Percentiles rank a stretch among this genome's conserved stretches.
Conservation (phyloP, 2,888 invertebrate genomes). For the Lithophane leautieri region DNA sequence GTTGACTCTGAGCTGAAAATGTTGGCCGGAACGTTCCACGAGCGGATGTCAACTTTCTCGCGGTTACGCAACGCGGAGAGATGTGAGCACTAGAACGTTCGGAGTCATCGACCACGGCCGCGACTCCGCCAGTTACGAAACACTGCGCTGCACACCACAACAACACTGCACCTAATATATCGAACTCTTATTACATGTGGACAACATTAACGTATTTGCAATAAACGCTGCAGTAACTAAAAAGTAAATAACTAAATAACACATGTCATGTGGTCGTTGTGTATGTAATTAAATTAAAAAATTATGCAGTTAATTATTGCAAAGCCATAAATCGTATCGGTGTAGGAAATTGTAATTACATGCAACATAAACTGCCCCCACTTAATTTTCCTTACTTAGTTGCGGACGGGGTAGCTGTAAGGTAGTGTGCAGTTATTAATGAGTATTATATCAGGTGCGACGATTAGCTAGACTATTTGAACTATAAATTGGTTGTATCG, state of each 20-base stretch:
- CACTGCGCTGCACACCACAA: constrained; percentile 75
- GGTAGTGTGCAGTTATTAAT: constrained; percentile 22
- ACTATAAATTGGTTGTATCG: constrained; percentile 67
- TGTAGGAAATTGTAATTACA: constrained; percentile 44
- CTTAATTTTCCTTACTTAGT: constrained; percentile 25
- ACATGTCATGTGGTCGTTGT: constrained; percentile 17
- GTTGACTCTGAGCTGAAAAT: constrained; percentile 75
- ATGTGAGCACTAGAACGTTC: constrained; percentile 88
- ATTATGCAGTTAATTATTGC: constrained; percentile 9
- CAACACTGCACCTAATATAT: constrained; percentile 73
- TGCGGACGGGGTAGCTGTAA: constrained; percentile 20
- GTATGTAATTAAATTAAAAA: constrained; percentile 23
- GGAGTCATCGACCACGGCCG: constrained; percentile 89
- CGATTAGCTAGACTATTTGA: constrained; percentile 57
- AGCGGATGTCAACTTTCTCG: constrained; percentile 90
- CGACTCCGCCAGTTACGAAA: constrained; percentile 85
- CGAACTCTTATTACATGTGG: constrained; percentile 36
- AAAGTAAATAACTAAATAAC: constrained; percentile 18
- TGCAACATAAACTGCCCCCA: constrained; percentile 28
- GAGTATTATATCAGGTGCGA: constrained; percentile 33
- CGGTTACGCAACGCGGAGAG: constrained; percentile 87
- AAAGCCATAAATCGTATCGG: constrained; percentile 33
- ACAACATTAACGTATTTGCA: constrained; percentile 9
- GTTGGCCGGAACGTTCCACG: constrained; percentile 72
- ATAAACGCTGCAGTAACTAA: constrained; percentile 2